Percentiles rank a stretch among this genome's conserved stretches.
Conservation (phyloP, 1,140 invertebrate species). For the Teleopsis dalmanni region DNA sequence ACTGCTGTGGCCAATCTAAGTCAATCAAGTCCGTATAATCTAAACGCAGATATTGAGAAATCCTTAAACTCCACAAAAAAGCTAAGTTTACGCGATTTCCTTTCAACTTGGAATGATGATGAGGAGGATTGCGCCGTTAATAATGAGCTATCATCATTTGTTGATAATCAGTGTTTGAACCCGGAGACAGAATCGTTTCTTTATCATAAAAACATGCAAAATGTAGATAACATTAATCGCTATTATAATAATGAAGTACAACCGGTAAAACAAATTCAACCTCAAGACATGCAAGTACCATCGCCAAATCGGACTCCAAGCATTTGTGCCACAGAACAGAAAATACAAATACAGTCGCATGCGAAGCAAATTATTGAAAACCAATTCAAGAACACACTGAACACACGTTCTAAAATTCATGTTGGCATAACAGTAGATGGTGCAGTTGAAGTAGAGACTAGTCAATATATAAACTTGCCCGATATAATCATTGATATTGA, state of each 20-base stretch:
- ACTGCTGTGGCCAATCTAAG: background rate
- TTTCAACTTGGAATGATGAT: conserved; percentile 42
- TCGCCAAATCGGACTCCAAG: background rate
- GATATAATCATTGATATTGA: conserved; percentile 42
- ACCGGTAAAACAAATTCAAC: background rate
- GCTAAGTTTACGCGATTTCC: conserved; percentile 36
- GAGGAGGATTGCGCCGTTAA: conserved; percentile 28
- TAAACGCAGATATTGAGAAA: background rate
- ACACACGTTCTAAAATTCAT: conserved; percentile 9
- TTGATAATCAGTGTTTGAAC: background rate
- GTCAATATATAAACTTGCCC: conserved; percentile 28
- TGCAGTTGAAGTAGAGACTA: conserved; percentile 20
- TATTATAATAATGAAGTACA: too few relatives aligned
- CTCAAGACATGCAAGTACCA: background rate
- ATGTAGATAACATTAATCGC: background rate
- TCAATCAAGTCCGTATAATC: background rate
- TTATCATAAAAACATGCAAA: background rate
- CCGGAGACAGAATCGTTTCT: too few relatives aligned
- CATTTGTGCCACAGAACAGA: background rate
- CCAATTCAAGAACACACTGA: conserved; percentile 3
- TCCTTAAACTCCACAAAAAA: conserved; percentile 17
- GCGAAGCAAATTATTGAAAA: conserved; percentile 1
- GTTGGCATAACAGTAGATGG: conserved; percentile 12
- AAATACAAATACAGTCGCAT: background rate
- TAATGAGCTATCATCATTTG: background rate